Conservation (phyloP, 92 coral and sea anemone genomes). For the Palythoa caribaeorum region DNA sequence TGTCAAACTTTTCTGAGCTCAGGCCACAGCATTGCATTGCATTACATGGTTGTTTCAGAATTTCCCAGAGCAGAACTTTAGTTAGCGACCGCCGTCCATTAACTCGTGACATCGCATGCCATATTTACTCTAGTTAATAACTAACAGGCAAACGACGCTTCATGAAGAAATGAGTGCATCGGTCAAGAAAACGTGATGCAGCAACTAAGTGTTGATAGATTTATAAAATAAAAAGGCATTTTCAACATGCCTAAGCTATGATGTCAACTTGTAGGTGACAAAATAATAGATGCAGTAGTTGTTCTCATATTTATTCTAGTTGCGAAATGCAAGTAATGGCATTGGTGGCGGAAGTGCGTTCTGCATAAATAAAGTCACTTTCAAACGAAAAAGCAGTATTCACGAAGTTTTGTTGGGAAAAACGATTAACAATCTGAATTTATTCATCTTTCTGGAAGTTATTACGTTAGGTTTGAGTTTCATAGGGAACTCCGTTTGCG, state of each 20-base stretch:
- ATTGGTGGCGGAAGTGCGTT: background rate
- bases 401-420: background rate
- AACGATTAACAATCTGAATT: background rate
- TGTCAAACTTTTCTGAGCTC: too few species aligned
- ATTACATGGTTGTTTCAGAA: background rate
- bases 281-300: background rate
- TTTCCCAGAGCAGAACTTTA: slow-evolving; percentile 4
- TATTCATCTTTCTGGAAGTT: background rate
- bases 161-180: background rate
- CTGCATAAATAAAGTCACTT: slow-evolving; percentile 21
- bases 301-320: background rate
- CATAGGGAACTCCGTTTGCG: background rate
- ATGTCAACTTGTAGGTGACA: slow-evolving; percentile 18
- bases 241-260: slow-evolving; percentile 1
- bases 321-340: background rate
- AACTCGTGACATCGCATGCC: background rate
- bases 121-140: background rate
- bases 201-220: slow-evolving; percentile 12
- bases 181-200: slow-evolving; percentile 2
- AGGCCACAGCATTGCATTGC: background rate
- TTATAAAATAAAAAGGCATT: background rate
- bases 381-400: background rate
- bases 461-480: background rate
- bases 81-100: slow-evolving; percentile 14
- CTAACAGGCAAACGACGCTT: background rate